Evolutionary conservation across 2,888 invertebrate genomes (phyloP), one percentile per base, ranked within the genome.

Genomic region (Amiota mariae): DNA sequence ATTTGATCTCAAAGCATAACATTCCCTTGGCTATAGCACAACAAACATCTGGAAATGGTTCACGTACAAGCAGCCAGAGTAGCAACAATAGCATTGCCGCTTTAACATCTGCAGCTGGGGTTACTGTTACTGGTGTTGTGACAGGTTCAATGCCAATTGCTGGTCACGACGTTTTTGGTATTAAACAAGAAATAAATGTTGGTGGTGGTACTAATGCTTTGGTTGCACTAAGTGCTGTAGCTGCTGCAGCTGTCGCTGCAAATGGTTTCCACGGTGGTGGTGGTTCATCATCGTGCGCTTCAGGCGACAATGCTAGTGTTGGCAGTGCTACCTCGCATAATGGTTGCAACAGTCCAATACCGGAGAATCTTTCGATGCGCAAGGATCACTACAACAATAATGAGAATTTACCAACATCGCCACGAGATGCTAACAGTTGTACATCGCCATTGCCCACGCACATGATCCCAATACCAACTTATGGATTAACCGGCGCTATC

Each of bases 1-100:
- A 91, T 82, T 82, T 91, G 84, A 87, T 87, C 46, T 90, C 89
- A 67, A 90, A 91, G 76, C 91, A 91, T 81, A 88, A 88, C 74
- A 85, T 90, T 73, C 86, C 87, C 12, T 77, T 86, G 59, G 79
- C 80, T 8, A 80, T 88, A 56, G 88, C 88, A 0, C 86, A 87
- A 59, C 86, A 87, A 77, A 82, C 86, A 2, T 82, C 82, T 0
- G 82, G 87, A 74, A 81, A 79, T 66, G 77, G 84, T n/a, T 78
- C 80, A 8, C 76, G 84, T 10, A 77, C 77, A 11, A 74, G 66
- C 13, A 70, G 15, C 56, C 57, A n/a, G 10, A 51, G 57, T 20
- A 61, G 71, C 61, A 49, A 49, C 20, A 70, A n/a, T 12, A 79
- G 77, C 74, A 76, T 75, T 66, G 73, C 70, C n/a, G 72, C 73